phyloP scores from a whole-genome alignment of 2,113 vertebrate genomes.

The Orycteropus afer region DNA sequence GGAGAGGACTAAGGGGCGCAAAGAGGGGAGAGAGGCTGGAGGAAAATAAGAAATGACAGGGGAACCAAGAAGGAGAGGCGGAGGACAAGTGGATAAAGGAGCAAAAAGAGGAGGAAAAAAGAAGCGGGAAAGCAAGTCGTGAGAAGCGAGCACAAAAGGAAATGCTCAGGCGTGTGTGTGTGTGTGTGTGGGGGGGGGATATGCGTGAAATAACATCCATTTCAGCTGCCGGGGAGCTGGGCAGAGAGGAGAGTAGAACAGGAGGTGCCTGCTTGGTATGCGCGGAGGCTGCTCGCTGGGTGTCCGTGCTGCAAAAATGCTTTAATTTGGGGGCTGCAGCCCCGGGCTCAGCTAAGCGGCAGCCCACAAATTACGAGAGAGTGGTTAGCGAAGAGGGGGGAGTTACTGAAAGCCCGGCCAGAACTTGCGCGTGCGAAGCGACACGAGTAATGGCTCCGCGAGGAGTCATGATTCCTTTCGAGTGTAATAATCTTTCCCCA shows the following conservation, averaged over 20 bases:
- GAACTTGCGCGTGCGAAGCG: neutral
- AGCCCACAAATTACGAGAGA: neutral
- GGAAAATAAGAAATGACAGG: neutral
- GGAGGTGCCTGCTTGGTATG: neutral
- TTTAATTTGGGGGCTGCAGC: neutral
- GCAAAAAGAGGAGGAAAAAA: neutral
- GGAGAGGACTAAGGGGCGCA: neutral
- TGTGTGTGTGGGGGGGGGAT: neutral
- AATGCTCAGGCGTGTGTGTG: slow-evolving; percentile 31
- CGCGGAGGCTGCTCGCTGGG: neutral
- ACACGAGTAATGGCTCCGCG: neutral
- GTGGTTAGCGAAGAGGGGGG: neutral
- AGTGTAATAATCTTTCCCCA: neutral
- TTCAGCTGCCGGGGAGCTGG: neutral
- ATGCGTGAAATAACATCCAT: neutral
- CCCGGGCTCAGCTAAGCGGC: neutral
- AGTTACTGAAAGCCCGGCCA: neutral
- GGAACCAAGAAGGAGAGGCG: neutral
- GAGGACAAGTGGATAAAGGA: neutral
- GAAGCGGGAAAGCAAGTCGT: slow-evolving; percentile 59
- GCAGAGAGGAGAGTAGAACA: neutral
- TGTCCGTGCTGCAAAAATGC: neutral
- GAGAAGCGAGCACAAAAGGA: slow-evolving; percentile 66
- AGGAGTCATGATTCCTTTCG: neutral
- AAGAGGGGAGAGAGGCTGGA: neutral